Percentiles rank a stretch among this genome's conserved stretches.
Conservation (phyloP, 2,888 invertebrate species). For the Agonopterix heracliana region DNA sequence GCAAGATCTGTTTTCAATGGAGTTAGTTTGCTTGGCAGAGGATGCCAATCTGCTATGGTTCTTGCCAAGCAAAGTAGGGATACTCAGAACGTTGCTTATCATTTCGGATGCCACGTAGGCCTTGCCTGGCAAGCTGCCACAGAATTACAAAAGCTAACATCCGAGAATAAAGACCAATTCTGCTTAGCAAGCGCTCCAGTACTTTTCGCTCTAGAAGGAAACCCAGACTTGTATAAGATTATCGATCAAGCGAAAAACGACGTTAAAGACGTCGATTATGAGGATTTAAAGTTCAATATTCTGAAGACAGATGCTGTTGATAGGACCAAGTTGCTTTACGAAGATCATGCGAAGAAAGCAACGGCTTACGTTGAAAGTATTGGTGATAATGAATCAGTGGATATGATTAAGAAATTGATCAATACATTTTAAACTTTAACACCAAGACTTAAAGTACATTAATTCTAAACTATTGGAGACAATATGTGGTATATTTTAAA, state of each 20-base stretch:
- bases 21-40: conserved; percentile 80
- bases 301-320: conserved; percentile 63
- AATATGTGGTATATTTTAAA: too few relatives aligned
- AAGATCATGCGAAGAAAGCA: conserved; percentile 60
- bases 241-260: conserved; percentile 80
- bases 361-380: conserved; percentile 53
- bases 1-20: conserved; percentile 82
- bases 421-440: conserved; percentile 31
- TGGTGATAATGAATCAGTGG: conserved; percentile 58
- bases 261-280: conserved; percentile 81
- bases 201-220: conserved; percentile 86
- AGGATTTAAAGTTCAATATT: conserved; percentile 71
- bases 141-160: conserved; percentile 62
- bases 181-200: conserved; percentile 89
- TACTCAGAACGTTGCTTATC: conserved; percentile 82
- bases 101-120: conserved; percentile 89
- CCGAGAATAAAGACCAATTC: conserved; percentile 80
- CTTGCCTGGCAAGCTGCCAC: conserved; percentile 85
- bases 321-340: conserved; percentile 55
- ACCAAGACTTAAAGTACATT: too few relatives aligned
- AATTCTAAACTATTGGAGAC: too few relatives aligned
- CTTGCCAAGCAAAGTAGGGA: conserved; percentile 82
- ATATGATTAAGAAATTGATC: conserved; percentile 65
- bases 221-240: conserved; percentile 80
- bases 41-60: conserved; percentile 87